Base-by-base conservation (phyloP, 2,797 vertebrate genomes). In the Propithecus perrieri region DNA sequence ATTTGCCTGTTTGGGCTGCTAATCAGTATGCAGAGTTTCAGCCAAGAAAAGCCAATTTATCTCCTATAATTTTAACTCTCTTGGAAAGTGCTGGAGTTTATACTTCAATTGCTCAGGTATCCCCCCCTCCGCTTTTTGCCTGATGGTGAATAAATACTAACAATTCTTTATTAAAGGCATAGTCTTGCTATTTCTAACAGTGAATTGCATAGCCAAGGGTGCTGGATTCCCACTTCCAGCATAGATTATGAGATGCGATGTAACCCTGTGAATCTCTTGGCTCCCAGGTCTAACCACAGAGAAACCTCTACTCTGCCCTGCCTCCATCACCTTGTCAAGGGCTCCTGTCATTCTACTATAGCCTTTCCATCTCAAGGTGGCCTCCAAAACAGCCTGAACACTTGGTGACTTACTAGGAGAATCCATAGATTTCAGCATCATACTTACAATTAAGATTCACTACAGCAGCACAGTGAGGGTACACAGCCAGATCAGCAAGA, bases 1-100 rank as follows among this genome's bases (percentile, higher is more conserved):
- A 96, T 97, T 97, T 96, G 85, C 91, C 72, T 97, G 14, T 97
- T 96, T 96, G 84, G 67, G 95, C n/a, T 59, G 41, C 41, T 97
- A 92, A 94, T 96, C 69, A 94, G 87, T 95, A 96, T 95, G 94
- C 94, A 96, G 85, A 94, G 83, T 93, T 96, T 93, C 48, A 97
- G 83, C 84, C 96, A 97, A 97, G 80, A 90, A 97, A 94, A 96
- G 46, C 57, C 76, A 79, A 94, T 85, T 92, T 97, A 59, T 93
- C 59, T 93, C 63, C 63, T 89, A 43, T 79, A 92, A 95, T 97
- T 98, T 96, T 95, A 97, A 89, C 69, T 92, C 74, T 89, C 22
- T 91, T 94, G 90, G 75, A 91, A 96, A 97, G 74, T 87, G 57
- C 72, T 86, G 74, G 57, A 48, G 18, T 85, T 97, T 97, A 72